A percentile compares a stretch with the other conserved stretches of the same genome.
Evolutionary conservation across 2,797 vertebrate genomes (phyloP).

Genomic region (Thamnophis elegans): DNA sequence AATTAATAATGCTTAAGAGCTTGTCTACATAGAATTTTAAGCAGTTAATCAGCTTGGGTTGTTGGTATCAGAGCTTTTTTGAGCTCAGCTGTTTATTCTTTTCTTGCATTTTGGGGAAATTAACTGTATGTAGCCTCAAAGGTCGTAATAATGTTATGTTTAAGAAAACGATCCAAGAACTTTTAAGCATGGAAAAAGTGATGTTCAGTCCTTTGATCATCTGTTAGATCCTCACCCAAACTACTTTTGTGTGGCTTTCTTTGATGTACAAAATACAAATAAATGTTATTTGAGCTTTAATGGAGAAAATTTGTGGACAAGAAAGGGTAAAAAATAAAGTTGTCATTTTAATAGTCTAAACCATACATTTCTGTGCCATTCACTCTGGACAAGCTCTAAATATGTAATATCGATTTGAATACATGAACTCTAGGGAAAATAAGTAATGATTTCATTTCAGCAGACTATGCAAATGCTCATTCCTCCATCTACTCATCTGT

Average conservation of each 20-base stretch:
- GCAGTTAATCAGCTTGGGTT: conserved; percentile 32
- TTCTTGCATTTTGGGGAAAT: neutral
- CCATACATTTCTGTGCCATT: neutral
- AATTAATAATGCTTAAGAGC: conserved; percentile 13
- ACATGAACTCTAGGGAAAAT: neutral
- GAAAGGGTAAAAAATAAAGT: neutral
- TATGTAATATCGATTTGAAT: neutral
- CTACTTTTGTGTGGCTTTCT: neutral
- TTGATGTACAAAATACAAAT: neutral
- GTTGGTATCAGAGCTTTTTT: conserved; percentile 19
- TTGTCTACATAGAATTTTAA: conserved; percentile 37
- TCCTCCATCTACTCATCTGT: neutral
- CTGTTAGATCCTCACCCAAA: no score
- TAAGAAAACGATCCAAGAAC: neutral
- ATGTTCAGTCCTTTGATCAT: neutral
- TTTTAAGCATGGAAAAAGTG: neutral
- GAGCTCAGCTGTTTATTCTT: conserved; percentile 13
- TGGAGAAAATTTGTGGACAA: neutral
- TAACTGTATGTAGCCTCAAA: neutral
- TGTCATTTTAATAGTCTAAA: neutral
- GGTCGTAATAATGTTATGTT: neutral
- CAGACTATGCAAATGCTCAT: neutral
- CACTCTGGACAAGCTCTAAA: neutral
- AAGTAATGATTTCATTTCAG: neutral
- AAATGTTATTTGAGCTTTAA: neutral